A percentile compares a stretch with the other conserved stretches of the same genome.
Conservation (phyloP, 2,113 vertebrate species). For the Fulica atra region DNA sequence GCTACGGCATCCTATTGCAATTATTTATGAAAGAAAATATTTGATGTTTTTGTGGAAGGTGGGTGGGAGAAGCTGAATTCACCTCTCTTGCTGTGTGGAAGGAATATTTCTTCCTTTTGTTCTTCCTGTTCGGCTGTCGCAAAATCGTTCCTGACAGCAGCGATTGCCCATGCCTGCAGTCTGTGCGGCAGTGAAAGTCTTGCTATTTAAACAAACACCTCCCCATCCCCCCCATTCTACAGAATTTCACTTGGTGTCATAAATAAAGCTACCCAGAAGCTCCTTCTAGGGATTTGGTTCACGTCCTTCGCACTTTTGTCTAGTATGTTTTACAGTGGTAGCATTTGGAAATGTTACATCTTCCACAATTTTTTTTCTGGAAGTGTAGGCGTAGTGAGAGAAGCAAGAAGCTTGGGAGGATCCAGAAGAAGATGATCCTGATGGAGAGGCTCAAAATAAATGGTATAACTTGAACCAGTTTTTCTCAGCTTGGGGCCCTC, state of each 20-base stretch:
- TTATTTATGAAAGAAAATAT: slow-evolving; percentile 91
- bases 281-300: neutral
- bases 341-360: slow-evolving; percentile 12
- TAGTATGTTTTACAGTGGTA: neutral
- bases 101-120: slow-evolving; percentile 19
- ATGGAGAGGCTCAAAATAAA: neutral
- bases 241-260: neutral
- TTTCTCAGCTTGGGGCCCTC: neutral
- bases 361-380: neutral
- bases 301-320: neutral
- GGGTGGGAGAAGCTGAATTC: slow-evolving; percentile 61
- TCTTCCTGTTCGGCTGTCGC: neutral
- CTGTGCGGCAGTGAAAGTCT: neutral
- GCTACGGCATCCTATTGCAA: slow-evolving; percentile 85
- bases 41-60: slow-evolving; percentile 81
- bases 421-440: neutral
- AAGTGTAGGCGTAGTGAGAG: slow-evolving; percentile 7
- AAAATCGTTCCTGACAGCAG: neutral
- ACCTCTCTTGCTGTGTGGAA: slow-evolving; percentile 26
- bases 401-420: slow-evolving; percentile 2
- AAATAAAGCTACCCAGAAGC: neutral
- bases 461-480: neutral
- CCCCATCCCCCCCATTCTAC: neutral
- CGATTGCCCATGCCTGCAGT: neutral
- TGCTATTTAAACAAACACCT: neutral